Conservation (phyloP, 2,888 invertebrate genomes). For the Oasisia sp. region DNA sequence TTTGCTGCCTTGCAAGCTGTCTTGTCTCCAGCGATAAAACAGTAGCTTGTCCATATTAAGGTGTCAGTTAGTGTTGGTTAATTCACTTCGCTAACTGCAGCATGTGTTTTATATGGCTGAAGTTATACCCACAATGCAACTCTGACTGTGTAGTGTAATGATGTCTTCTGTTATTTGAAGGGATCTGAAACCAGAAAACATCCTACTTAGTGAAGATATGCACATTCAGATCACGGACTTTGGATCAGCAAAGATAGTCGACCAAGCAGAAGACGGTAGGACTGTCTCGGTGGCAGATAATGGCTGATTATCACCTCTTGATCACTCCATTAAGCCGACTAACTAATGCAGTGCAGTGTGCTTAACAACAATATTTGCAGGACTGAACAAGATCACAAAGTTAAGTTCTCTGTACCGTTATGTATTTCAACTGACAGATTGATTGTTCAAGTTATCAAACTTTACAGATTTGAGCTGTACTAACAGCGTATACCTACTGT, state of each 20-base stretch:
- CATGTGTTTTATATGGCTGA: neutral
- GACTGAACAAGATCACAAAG: no score
- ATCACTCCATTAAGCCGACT: neutral
- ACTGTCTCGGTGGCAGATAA: neutral
- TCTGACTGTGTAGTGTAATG: no score
- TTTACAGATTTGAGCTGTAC: no score
- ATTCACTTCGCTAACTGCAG: neutral
- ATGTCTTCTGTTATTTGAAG: constrained; percentile 54
- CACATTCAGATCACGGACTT: constrained; percentile 97
- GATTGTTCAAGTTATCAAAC: no score
- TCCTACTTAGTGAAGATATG: constrained; percentile 93
- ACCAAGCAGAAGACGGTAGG: constrained; percentile 39
- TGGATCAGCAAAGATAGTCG: constrained; percentile 90
- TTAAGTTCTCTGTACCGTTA: no score
- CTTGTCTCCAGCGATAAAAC: no score
- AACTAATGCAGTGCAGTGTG: neutral
- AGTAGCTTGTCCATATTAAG: no score
- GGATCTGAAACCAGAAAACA: constrained; percentile 98
- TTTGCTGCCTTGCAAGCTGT: no score
- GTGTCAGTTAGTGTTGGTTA: no score
- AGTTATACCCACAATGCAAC: no score
- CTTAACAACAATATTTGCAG: neutral
- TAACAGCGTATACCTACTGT: no score
- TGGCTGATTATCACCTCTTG: neutral
- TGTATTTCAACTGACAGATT: no score